Conservation (phyloP, 2,797 vertebrate species). For the Myiothlypis coronata region DNA sequence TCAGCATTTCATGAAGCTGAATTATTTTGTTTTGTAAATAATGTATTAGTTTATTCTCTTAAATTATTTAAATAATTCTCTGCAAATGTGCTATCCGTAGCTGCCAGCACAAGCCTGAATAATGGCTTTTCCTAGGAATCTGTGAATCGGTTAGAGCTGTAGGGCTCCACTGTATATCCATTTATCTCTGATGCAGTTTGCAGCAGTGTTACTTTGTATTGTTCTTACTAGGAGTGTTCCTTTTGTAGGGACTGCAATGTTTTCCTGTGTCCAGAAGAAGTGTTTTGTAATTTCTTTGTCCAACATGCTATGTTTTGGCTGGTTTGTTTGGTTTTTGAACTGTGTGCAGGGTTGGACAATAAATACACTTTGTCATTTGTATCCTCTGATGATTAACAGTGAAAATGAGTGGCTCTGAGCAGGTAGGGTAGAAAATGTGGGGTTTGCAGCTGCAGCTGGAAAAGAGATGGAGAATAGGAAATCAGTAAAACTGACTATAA, state of each 20-base stretch:
- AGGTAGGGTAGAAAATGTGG: background rate
- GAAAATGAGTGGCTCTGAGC: background rate
- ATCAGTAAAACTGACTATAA: background rate
- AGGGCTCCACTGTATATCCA: background rate
- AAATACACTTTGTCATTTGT: background rate
- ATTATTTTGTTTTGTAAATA: conserved; percentile 24
- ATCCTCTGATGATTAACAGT: background rate
- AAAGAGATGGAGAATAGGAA: background rate
- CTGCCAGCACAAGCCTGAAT: background rate
- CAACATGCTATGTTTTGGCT: background rate
- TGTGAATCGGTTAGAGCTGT: background rate
- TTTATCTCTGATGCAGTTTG: background rate
- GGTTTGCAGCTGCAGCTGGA: background rate
- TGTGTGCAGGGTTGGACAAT: background rate
- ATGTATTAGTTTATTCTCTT: background rate
- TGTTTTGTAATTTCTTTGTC: background rate
- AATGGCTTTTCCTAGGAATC: background rate
- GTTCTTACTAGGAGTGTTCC: background rate
- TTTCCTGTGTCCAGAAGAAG: background rate
- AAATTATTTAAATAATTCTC: background rate
- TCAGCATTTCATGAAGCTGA: background rate
- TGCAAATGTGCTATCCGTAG: background rate
- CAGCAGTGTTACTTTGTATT: background rate
- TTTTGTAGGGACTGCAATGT: background rate
- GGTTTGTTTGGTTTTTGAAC: background rate